Base-by-base conservation (phyloP, 2,113 vertebrate genomes). In the Petaurus breviceps region DNA sequence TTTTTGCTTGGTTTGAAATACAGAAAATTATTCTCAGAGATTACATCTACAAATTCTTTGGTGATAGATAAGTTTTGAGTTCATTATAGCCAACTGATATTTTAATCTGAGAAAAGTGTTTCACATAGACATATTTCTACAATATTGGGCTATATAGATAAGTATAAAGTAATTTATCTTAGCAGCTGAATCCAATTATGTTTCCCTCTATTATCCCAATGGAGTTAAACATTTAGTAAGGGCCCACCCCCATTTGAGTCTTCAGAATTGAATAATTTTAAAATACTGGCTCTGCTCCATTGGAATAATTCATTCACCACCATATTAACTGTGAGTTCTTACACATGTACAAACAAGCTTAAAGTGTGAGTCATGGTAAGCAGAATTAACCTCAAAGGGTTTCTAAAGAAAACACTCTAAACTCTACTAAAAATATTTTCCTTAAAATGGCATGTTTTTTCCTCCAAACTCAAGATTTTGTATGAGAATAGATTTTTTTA, bases 41-140 rank as follows among this genome's bases (percentile, higher is more conserved):
- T 55, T 93, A 91, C n/a, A 90, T 57, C 49, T n/a, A 16, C 91
- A 51, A 77, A 23, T 25, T 94, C 11, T 94, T 49, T 2, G 19
- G 57, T 50, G 51, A 92, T n/a, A 93, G 43, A 61, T 92, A 52
- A 93, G 51, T 93, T 90, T 53, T 57, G 77, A 94, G 51, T 61
- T 91, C 54, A 95, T 46, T 11, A 92, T 46, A 37, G n/a, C 91
- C 84, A 31, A 16, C 94, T 96, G 90, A 57, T 92, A 19, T 92
- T 95, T 92, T 92, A 96, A 96, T 61, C 19, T 37, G 91, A 16
- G 61, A 26, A 94, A 97, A 96, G 91, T 95, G 50, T 51, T 94
- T 89, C 52, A 95, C 37, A 93, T 95, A 93, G 19, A 95, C 43
- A 91, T 51, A 89, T 46, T 93, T 26, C 6, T 28, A 57, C 46